Base-by-base conservation (phyloP, 2,888 invertebrate species). In the Drosophila macrothrix region DNA sequence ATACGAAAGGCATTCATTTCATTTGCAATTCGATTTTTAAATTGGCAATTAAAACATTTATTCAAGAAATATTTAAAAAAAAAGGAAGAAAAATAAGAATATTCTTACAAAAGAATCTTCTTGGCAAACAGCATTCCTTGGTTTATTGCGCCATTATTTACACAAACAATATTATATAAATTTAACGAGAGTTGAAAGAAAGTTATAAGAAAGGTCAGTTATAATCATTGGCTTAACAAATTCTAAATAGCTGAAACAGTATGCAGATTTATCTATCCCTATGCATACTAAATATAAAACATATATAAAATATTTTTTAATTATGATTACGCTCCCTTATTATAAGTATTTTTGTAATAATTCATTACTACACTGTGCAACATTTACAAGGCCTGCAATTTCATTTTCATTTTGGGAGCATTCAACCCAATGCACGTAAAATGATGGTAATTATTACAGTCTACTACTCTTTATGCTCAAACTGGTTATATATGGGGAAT, bases 371-470 rank as follows among this genome's bases (percentile, higher is more conserved):
- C 64, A 62, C 59, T 76, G 66, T 64, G 63, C 69, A 50, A 35
- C 54, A 59, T 46, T 67, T 62, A 62, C 67, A 65, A 65, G 72
- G 79, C 74, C 63, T 74, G 78, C 80, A 83, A 83, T 78, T 83
- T 83, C 70, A 60, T 81, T 80, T 80, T 80, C 65, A 72, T 76
- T 78, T 83, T 80, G 60, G 81, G 83, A 79, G 77, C 83, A 83
- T 83, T 83, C 81, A 82, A 82, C 81, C 67, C 84, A 78, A 69
- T 83, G 67, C 73, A 72, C 73, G 62, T 72, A 67, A 81, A 67
- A 59, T 67, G 81, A 76, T 76, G 77, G 76, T 67, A 76, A 64
- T 78, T 80, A 78, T 80, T 78, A 58, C 33, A 76, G 77, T 80
- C 81, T 67, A 58, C 56, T 76, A 54, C 76, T 53, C 67, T 76